Percentiles rank a stretch among this genome's conserved stretches.
phyloP scores from a whole-genome alignment of 2,797 vertebrate genomes.

The Myoxocephalus aenaeus region DNA sequence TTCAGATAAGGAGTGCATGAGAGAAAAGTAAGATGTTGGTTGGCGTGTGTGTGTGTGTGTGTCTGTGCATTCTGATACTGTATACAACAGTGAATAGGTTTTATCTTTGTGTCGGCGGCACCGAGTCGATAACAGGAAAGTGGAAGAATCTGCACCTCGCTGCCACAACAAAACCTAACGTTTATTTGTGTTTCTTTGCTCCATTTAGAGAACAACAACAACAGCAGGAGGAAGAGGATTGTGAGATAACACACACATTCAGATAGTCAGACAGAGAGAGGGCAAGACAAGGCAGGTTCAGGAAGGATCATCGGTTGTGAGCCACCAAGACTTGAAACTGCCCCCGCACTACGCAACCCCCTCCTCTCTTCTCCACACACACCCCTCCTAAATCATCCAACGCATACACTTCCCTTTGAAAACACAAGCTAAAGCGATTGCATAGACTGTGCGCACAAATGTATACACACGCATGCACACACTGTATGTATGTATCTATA shows the following conservation, averaged over 20 bases:
- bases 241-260: conserved; percentile 52
- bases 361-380: neutral
- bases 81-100: neutral
- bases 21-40: neutral
- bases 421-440: conserved; percentile 36
- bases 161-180: conserved; percentile 49
- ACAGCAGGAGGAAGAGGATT: neutral
- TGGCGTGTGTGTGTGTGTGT: neutral
- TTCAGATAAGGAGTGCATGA: neutral
- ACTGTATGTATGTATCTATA: neutral
- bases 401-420: conserved; percentile 67
- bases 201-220: conserved; percentile 42
- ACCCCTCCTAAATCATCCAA: conserved; percentile 41
- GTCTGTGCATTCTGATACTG: neutral
- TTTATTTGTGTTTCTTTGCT: conserved; percentile 45
- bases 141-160: conserved; percentile 55
- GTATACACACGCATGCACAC: neutral
- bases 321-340: conserved; percentile 65
- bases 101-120: neutral
- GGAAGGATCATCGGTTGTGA: conserved; percentile 47
- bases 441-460: neutral
- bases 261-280: conserved; percentile 9
- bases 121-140: conserved; percentile 29
- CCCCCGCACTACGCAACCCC: neutral
- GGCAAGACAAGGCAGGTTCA: conserved; percentile 59